Percentiles rank a stretch among this genome's conserved stretches.
Conservation (phyloP, 2,797 vertebrate genomes). For the Percopsis omiscomaycus region DNA sequence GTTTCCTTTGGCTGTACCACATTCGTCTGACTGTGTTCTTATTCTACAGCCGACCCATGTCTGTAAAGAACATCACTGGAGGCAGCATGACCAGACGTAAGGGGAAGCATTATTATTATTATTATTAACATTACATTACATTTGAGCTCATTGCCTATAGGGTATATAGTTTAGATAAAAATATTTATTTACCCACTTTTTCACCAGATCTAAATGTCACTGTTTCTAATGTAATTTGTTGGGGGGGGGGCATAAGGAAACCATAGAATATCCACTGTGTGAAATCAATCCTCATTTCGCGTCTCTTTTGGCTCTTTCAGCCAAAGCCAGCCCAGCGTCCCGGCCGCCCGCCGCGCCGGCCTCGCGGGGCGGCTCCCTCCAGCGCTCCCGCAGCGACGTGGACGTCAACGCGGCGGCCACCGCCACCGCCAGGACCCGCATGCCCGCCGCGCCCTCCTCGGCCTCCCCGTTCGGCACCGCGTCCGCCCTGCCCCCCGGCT, state of each 20-base stretch:
- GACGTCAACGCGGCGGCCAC: constrained; percentile 92
- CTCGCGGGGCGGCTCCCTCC: constrained; percentile 82
- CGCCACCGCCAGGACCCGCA: constrained; percentile 88
- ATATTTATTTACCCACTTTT: background rate
- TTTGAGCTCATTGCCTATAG: background rate
- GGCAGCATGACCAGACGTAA: constrained; percentile 59
- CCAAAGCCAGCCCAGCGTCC: constrained; percentile 70
- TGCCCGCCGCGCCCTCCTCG: constrained; percentile 76
- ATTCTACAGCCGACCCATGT: constrained; percentile 59
- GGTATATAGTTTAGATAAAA: background rate
- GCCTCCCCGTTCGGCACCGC: constrained; percentile 86
- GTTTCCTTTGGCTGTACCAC: background rate
- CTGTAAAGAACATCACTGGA: constrained; percentile 57
- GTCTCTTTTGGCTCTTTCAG: constrained; percentile 25
- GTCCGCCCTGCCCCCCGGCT: constrained; percentile 90
- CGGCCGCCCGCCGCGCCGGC: constrained; percentile 78
- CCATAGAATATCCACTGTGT: too few species aligned
- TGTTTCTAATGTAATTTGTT: background rate
- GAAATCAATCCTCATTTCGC: background rate
- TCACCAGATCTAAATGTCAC: too few species aligned
- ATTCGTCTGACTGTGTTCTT: too few species aligned
- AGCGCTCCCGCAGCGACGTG: constrained; percentile 94
- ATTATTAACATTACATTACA: background rate
- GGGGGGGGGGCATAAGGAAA: too few species aligned
- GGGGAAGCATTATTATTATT: too few species aligned